Percentiles rank a stretch among this genome's conserved stretches.
phyloP scores from a whole-genome alignment of 2,888 invertebrate genomes.

The Drosophila melanosoma region DNA sequence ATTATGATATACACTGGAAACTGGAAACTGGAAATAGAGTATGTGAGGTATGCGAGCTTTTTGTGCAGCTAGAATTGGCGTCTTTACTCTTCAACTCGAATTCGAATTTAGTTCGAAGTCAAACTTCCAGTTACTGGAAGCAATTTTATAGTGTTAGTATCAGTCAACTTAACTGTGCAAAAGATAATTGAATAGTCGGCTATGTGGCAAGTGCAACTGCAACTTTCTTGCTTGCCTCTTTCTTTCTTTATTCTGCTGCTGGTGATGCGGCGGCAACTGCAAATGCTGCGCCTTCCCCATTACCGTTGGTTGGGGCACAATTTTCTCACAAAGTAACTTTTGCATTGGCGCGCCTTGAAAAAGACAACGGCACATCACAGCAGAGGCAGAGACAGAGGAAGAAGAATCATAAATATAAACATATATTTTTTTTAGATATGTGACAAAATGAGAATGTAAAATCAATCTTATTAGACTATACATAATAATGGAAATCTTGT shows the following conservation, averaged over 20 bases:
- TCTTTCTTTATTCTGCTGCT: constrained; percentile 27
- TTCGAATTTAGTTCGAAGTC: background rate
- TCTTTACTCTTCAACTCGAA: background rate
- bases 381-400: constrained; percentile 6
- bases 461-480: constrained; percentile 2
- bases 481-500: constrained; percentile 6
- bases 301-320: constrained; percentile 78
- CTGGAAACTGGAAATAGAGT: background rate
- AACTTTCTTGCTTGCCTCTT: constrained; percentile 4
- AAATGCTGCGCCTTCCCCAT: constrained; percentile 48
- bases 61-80: background rate
- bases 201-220: background rate
- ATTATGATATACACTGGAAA: constrained; percentile 34
- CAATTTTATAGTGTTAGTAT: background rate
- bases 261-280: constrained; percentile 8
- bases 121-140: background rate
- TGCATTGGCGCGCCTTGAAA: constrained; percentile 74
- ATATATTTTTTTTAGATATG: background rate
- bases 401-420: constrained; percentile 1
- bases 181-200: constrained; percentile 4
- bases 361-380: constrained; percentile 65
- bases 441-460: constrained; percentile 4
- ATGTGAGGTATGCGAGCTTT: constrained; percentile 3
- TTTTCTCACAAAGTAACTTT: constrained; percentile 70
- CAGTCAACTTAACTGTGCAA: background rate